These are phyloP conservation scores for Umimayanthus chanpuru DNA, from an alignment of 92 coral and sea anemone species.

Conservation along the genomic window DNA sequence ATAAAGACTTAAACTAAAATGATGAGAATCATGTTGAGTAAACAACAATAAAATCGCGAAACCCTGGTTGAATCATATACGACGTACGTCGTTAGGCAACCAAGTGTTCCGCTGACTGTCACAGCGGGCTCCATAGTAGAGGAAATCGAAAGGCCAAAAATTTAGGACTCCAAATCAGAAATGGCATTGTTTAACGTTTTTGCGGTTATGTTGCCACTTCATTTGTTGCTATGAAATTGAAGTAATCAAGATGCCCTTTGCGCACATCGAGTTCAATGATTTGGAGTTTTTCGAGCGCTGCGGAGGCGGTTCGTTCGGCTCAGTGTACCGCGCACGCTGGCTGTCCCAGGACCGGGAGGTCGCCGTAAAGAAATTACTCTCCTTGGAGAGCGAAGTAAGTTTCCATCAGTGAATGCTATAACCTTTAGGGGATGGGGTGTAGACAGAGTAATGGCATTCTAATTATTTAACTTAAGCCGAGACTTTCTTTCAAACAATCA, in stretches of 20 bases:
- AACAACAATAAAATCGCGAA: too few relatives aligned
- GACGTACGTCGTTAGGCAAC: not conserved
- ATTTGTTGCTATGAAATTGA: not conserved
- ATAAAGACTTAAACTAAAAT: too few relatives aligned
- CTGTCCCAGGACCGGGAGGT: conserved; percentile 71
- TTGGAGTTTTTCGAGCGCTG: conserved; percentile 80
- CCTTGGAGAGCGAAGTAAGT: conserved; percentile 76
- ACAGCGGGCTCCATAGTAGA: not conserved
- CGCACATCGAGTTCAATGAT: conserved; percentile 70
- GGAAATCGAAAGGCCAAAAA: too few relatives aligned
- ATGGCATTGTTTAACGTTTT: not conserved
- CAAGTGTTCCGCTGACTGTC: not conserved
- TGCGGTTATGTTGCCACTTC: not conserved
- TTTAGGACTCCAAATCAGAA: too few relatives aligned
- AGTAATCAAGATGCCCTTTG: conserved; percentile 61
- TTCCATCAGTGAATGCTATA: not conserved
- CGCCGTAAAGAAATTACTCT: conserved; percentile 81
- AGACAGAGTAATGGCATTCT: not conserved
- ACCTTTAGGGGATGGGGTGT: not conserved
- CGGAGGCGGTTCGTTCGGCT: conserved; percentile 89
- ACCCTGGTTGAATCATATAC: not conserved
- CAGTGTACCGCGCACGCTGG: conserved; percentile 82
- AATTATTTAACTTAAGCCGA: not conserved
- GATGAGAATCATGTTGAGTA: too few relatives aligned
- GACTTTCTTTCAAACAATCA: not conserved